Evolutionary conservation across 2,797 vertebrate species (phyloP).

Genomic region (Pempheris klunzingeri): DNA sequence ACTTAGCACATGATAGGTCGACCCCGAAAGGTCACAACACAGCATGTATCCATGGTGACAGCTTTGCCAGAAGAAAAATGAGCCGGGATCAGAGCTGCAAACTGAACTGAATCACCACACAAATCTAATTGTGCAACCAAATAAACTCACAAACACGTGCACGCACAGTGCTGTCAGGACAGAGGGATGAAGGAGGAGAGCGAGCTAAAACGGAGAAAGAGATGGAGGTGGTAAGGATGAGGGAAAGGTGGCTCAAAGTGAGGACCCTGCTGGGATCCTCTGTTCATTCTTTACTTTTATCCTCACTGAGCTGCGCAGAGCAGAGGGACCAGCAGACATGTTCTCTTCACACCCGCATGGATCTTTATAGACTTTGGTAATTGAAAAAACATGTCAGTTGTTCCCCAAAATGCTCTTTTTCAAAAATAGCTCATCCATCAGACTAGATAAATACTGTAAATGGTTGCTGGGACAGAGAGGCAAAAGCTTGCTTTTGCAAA

Average conservation of each 20-base stretch:
- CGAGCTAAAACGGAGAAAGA: neutral
- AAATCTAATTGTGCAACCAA: slow-evolving; percentile 8
- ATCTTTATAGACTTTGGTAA: slow-evolving; percentile 22
- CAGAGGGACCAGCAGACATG: neutral
- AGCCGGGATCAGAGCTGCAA: slow-evolving; percentile 50
- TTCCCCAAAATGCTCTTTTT: neutral
- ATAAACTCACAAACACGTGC: slow-evolving; percentile 37
- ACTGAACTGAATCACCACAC: slow-evolving; percentile 48
- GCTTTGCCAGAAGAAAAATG: slow-evolving; percentile 63
- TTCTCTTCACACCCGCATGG: neutral
- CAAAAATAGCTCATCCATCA: neutral
- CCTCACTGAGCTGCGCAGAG: neutral
- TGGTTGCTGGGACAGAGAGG: slow-evolving; percentile 3
- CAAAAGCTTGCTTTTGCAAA: slow-evolving; percentile 15
- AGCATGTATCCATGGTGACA: slow-evolving; percentile 72
- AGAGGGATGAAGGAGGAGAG: neutral
- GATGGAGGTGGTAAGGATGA: neutral
- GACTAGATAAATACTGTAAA: neutral
- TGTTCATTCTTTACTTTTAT: slow-evolving; percentile 4
- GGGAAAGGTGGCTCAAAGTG: slow-evolving; percentile 4
- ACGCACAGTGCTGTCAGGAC: neutral
- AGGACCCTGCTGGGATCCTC: slow-evolving; percentile 12
- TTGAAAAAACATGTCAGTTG: slow-evolving; percentile 38
- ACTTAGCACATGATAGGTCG: slow-evolving; percentile 74
- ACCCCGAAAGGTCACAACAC: slow-evolving; percentile 76